Evolutionary conservation across 2,888 invertebrate genomes (phyloP).

Genomic region (Ectobius pallidus): DNA sequence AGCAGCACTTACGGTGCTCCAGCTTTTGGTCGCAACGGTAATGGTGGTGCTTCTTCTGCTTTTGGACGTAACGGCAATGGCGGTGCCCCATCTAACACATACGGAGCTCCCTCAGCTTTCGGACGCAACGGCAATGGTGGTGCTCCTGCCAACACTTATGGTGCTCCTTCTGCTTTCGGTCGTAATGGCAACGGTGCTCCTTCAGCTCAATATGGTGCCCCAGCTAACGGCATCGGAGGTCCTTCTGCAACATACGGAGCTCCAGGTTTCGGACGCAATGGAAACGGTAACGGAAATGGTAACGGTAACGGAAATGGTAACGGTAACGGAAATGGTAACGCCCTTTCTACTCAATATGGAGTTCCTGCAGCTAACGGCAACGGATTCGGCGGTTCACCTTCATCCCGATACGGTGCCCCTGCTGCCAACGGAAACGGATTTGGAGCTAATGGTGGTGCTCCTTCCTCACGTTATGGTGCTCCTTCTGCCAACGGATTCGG

Average conservation of each 20-base stretch:
- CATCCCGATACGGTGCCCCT: conserved; percentile 17
- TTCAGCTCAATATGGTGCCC: conserved; percentile 31
- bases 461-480: conserved; percentile 36
- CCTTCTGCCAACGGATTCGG: conserved; percentile 28
- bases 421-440: neutral
- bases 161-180: conserved; percentile 28
- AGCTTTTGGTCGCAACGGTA: conserved; percentile 18
- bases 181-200: neutral
- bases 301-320: neutral
- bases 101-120: conserved; percentile 22
- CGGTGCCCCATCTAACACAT: conserved; percentile 18
- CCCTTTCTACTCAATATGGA: conserved; percentile 39
- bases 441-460: conserved; percentile 9
- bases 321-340: conserved; percentile 1
- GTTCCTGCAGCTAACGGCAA: conserved; percentile 19
- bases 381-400: conserved; percentile 18
- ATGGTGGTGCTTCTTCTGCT: conserved; percentile 18
- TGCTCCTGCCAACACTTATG: conserved; percentile 27
- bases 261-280: no score
- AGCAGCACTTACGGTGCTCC: conserved; percentile 57
- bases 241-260: conserved; percentile 36
- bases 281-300: neutral
- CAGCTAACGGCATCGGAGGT: neutral
- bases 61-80: conserved; percentile 2
- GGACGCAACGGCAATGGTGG: neutral